Evolutionary conservation across 2,113 vertebrate genomes (phyloP).

Genomic region (Chionodraco myersi): DNA sequence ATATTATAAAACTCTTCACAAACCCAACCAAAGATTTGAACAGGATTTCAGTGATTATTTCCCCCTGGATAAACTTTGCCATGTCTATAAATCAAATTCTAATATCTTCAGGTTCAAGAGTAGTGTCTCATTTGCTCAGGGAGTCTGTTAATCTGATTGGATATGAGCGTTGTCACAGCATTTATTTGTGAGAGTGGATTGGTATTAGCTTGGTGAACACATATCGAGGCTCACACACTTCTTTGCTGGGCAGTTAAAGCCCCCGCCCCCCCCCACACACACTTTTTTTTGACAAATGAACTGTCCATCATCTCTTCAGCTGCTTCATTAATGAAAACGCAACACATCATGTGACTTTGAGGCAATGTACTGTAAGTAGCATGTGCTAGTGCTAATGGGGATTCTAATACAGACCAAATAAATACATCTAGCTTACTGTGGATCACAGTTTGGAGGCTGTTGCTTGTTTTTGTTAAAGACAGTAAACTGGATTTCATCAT

Average conservation of each 20-base stretch:
- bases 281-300: neutral
- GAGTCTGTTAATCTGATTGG: slow-evolving; percentile 20
- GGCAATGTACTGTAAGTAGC: neutral
- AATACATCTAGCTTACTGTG: neutral
- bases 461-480: neutral
- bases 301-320: slow-evolving; percentile 9
- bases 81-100: slow-evolving; percentile 33
- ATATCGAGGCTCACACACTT: neutral
- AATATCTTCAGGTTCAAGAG: slow-evolving; percentile 33
- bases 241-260: neutral
- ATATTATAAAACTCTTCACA: slow-evolving; percentile 5
- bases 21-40: neutral
- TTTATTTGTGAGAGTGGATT: neutral
- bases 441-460: neutral
- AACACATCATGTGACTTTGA: neutral
- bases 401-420: too few species aligned
- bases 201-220: neutral
- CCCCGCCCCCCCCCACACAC: too few species aligned
- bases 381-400: too few species aligned
- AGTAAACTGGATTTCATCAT: neutral
- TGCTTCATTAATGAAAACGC: neutral
- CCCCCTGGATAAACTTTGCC: slow-evolving; percentile 15
- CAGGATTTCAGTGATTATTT: slow-evolving; percentile 18
- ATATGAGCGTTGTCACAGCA: neutral
- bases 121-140: slow-evolving; percentile 26